A percentile compares a stretch with the other conserved stretches of the same genome.
Conservation (phyloP, 2,888 invertebrate species). For the Onchidella celtica region DNA sequence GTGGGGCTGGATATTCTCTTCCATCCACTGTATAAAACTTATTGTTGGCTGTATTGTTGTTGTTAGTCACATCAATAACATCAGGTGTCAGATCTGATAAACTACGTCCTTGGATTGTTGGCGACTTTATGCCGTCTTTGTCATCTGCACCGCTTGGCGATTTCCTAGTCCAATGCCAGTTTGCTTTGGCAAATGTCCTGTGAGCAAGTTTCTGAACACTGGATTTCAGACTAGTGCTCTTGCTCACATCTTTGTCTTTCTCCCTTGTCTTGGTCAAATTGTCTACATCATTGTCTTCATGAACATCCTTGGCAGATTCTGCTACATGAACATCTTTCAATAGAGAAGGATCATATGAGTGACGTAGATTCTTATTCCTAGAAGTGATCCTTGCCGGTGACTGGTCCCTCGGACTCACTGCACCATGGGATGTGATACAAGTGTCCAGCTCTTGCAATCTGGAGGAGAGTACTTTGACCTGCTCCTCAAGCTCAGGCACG, state of each 20-base stretch:
- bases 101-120: neutral
- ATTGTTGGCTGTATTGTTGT: neutral
- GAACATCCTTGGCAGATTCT: neutral
- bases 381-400: neutral
- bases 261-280: slow-evolving; percentile 17
- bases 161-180: slow-evolving; percentile 57
- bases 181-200: slow-evolving; percentile 63
- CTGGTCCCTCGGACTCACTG: neutral
- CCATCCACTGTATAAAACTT: slow-evolving; percentile 33
- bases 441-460: slow-evolving; percentile 64
- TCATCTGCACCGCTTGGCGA: slow-evolving; percentile 24
- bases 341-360: neutral
- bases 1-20: slow-evolving; percentile 17
- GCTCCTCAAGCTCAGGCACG: slow-evolving; percentile 62
- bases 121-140: neutral
- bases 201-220: slow-evolving; percentile 68
- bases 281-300: neutral
- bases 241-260: slow-evolving; percentile 27
- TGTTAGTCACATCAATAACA: slow-evolving; percentile 33
- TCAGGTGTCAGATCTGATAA: slow-evolving; percentile 1
- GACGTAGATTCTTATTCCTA: neutral
- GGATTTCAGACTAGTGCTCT: slow-evolving; percentile 61
- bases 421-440: slow-evolving; percentile 51
- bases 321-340: neutral
- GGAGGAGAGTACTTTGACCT: slow-evolving; percentile 60